Conservation (phyloP, 2,113 vertebrate species). For the Prunella fulvescens region DNA sequence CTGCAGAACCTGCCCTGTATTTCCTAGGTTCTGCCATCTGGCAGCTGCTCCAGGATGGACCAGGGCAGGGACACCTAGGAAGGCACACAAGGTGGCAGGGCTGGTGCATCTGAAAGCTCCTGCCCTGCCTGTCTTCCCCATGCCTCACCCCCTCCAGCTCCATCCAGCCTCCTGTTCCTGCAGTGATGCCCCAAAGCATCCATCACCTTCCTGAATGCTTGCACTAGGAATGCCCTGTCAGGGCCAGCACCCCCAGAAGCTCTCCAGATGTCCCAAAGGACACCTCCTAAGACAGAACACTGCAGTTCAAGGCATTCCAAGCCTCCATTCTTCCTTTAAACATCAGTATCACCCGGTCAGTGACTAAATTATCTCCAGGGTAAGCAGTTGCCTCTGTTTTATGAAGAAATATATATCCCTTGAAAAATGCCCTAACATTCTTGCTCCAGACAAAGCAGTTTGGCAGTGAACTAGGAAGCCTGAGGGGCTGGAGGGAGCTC, state of each 20-base stretch:
- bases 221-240: accelerated
- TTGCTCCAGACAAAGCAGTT: not conserved
- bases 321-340: not conserved
- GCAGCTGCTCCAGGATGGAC: not conserved
- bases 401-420: not conserved
- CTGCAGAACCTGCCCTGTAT: not conserved
- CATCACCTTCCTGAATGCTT: not conserved
- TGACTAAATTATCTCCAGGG: not conserved
- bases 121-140: not conserved
- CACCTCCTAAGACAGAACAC: accelerated
- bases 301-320: not conserved
- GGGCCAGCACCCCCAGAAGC: not conserved
- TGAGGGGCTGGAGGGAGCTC: not conserved
- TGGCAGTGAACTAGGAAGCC: not conserved
- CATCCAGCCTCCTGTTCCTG: not conserved
- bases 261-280: not conserved
- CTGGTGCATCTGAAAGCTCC: not conserved
- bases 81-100: not conserved
- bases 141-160: not conserved
- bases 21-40: accelerated
- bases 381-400: not conserved
- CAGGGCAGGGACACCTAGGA: not conserved
- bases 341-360: not conserved
- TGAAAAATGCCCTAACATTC: not conserved
- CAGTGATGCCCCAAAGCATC: not conserved